Conservation (phyloP, 2,888 invertebrate species). For the Cheilosia urbana region DNA sequence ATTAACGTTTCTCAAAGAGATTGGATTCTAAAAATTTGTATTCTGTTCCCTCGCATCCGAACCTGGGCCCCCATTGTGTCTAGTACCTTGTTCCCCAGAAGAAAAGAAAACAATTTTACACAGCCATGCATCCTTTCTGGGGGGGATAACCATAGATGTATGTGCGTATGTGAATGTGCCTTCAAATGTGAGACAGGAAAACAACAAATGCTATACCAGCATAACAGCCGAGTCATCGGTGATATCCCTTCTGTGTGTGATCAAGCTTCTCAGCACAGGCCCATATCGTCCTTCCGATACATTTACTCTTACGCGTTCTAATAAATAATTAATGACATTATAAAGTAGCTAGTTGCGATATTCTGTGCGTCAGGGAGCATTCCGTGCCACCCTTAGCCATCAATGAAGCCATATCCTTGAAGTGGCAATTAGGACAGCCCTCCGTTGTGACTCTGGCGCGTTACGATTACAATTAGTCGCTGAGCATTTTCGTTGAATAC, state of each 20-base stretch:
- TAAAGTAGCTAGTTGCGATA: constrained; percentile 58
- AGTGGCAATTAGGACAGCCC: neutral
- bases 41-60: neutral
- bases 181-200: neutral
- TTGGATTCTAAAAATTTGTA: constrained; percentile 13
- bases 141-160: neutral
- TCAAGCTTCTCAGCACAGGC: constrained; percentile 34
- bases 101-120: constrained; percentile 24
- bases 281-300: constrained; percentile 58
- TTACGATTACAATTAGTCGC: constrained; percentile 64
- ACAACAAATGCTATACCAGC: neutral
- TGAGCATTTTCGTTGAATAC: constrained; percentile 66
- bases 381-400: neutral
- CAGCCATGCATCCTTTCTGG: constrained; percentile 10
- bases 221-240: constrained; percentile 9
- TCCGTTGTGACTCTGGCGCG: neutral
- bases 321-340: constrained; percentile 72
- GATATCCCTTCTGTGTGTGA: constrained; percentile 26
- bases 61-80: neutral
- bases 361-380: constrained; percentile 17
- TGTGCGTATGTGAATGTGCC: neutral
- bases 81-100: neutral
- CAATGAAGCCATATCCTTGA: constrained; percentile 40
- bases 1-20: neutral
- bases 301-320: constrained; percentile 57